Base-by-base conservation (phyloP, 1,140 invertebrate species). In the Lepidotrigona ventralis region DNA sequence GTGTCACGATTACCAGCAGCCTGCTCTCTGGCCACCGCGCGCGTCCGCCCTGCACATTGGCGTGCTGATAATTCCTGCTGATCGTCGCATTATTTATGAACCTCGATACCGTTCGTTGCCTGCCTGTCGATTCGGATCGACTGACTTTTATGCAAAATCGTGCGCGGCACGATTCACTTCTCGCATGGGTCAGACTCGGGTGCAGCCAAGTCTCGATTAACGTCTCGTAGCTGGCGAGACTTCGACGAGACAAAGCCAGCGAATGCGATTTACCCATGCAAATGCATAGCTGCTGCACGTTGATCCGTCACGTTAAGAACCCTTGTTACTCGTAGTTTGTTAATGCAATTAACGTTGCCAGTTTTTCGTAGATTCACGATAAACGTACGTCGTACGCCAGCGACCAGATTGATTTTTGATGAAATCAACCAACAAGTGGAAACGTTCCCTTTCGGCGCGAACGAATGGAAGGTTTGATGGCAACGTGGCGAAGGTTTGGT, bases 1-100 rank as follows among this genome's bases (percentile, higher is more conserved):
- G 68, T 56, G 56, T 72, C 51, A 39, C 69, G 76, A 79, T 83
- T 79, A 79, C 39, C 46, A n/a, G 15, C 21, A 39, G 15, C 12
- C 58, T n/a, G 58, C 23, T 60, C 17, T 23, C 39, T 46, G 26
- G 15, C 46, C 75, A n/a, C n/a, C 39, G 73, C 54, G 15, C 29
- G 29, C 58, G 66, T 39, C 46, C 39, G 6, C 6, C 39, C 39
- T 46, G 39, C 33, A 15, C 29, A 12, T 51, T 75, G 60, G 58
- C 79, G 60, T 75, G 71, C 51, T 23, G 54, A 70, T 78, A 78
- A 83, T 77, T 82, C 64, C 63, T 33, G 53, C 73, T 82, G 63
- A 68, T 69, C 63, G 73, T 81, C 80, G 72, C 58, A 66, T 81
- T 81, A 81, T 75, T 81, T 75, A 81, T 75, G 79, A 53, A 56